Evolutionary conservation across 2,113 vertebrate genomes (phyloP), one percentile per base, ranked within the genome.

Genomic region (Porphyrio hochstetteri): DNA sequence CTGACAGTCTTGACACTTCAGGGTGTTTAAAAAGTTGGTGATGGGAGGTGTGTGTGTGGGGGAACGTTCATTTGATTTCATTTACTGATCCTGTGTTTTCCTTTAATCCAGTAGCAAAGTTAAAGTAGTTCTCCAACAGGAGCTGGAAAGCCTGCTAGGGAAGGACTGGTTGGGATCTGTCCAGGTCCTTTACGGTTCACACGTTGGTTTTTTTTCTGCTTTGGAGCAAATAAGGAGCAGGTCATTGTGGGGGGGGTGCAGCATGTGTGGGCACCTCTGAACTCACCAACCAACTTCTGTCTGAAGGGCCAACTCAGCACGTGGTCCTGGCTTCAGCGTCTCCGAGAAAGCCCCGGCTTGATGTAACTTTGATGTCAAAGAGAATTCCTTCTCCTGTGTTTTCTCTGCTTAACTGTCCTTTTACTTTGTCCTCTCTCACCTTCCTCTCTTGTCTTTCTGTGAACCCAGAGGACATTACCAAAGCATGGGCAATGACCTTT

Each of bases 1-100:
- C 88, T 96, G 95, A 95, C 87, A 97, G 94, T 31, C 80, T 82
- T 91, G 38, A 86, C 23, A 61, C 74, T 89, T 94, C 53, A 46
- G n/a, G n/a, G 64, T 90, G 89, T 89, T 81, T 71, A 77, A 71
- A 81, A 56, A 82, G 80, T 44, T 48, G 75, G 21, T 60, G 70
- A 38, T 50, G 35, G 20, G 50, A 44, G 38, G 27, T 23, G 48
- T 23, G 48, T 12, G 21, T 38, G 57, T 38, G 70, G 36, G 67
- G 35, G 21, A 44, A 35, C 3, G 13, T 72, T 64, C 8, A 33
- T 82, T 67, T 80, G 48, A 53, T 93, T 86, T 60, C 24, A 24
- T 91, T 84, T 85, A 48, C 92, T 33, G 70, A 74, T 82, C 82
- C 88, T 77, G 48, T 93, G 69, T 70, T 91, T 93, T 91, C 28